Base-by-base conservation (phyloP, 2,888 invertebrate species). In the Pemphredon lugubris region DNA sequence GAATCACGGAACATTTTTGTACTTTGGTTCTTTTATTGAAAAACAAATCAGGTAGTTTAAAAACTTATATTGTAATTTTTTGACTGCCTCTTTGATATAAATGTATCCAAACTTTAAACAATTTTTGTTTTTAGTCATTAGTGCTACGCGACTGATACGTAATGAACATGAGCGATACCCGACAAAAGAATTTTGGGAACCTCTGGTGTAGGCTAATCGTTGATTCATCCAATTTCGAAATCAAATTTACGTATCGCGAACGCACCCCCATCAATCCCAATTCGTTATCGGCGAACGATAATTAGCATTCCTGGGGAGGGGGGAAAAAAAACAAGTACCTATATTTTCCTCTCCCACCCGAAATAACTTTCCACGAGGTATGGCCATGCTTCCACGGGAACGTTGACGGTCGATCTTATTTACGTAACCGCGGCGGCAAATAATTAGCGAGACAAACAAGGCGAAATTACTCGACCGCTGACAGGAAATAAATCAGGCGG, bases 371-470 rank as follows among this genome's bases (percentile, higher is more conserved):
- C 44, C 21, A 30, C 37, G 4, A 20, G 13, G 13, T 4, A 21
- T 6, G 16, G 11, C 26, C 20, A 16, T 66, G 23, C 50, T 11
- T 50, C 21, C 37, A 54, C 37, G 32, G n/a, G 39, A 26, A 60
- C 54, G 64, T 67, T 48, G 65, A 68, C 37, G 65, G 59, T 66
- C 55, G 64, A 70, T 73, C 72, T 71, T 73, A 75, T 77, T 73
- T 69, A 67, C 73, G 64, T 67, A 64, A 65, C 69, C 63, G 63
- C 45, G 59, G 73, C 66, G 63, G 71, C 72, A 78, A 83, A 86
- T 86, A 86, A 86, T 86, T 86, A 84, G 83, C 78, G 81, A 81
- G 83, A 86, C 83, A 84, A 86, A 84, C 79, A 81, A n/a, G 73
- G 77, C 65, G 76, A 73, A 84, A 86, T 86, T 84, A 84, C 81